Conservation (phyloP, 2,113 vertebrate species). For the Pomatostomus ruficeps region DNA sequence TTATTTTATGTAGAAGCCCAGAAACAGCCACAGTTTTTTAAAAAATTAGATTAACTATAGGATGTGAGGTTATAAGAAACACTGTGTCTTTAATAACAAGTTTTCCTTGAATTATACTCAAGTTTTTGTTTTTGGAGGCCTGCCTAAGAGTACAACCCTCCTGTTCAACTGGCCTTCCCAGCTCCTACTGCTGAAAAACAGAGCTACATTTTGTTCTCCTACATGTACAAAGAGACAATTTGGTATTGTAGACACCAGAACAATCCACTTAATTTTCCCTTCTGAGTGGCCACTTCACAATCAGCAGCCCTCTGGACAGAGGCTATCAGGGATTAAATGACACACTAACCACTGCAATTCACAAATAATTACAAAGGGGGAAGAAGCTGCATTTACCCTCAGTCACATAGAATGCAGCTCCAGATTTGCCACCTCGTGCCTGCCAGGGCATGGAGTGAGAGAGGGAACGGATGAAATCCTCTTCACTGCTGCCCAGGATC, state of each 20-base stretch:
- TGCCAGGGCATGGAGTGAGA: slow-evolving; percentile 97
- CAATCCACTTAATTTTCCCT: background rate
- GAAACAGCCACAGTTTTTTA: background rate
- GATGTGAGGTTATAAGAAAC: background rate
- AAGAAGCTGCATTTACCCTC: slow-evolving; percentile 75
- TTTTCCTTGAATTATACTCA: background rate
- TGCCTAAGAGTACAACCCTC: background rate
- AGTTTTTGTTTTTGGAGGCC: background rate
- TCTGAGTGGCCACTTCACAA: background rate
- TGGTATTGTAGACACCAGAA: background rate
- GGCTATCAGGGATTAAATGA: background rate
- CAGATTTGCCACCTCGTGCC: slow-evolving; percentile 94
- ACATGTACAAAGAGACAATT: background rate
- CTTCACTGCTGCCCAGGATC: slow-evolving; percentile 90
- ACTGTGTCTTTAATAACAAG: background rate
- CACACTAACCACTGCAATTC: background rate
- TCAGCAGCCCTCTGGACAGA: background rate
- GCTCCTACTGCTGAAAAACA: background rate
- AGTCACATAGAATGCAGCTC: slow-evolving; percentile 95
- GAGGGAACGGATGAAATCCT: slow-evolving; percentile 93
- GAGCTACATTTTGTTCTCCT: background rate
- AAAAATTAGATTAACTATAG: background rate
- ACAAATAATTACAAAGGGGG: background rate
- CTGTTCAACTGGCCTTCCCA: background rate
- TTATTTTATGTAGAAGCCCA: background rate